phyloP scores from a whole-genome alignment of 2,797 vertebrate species.

The Liparis tanakae region DNA sequence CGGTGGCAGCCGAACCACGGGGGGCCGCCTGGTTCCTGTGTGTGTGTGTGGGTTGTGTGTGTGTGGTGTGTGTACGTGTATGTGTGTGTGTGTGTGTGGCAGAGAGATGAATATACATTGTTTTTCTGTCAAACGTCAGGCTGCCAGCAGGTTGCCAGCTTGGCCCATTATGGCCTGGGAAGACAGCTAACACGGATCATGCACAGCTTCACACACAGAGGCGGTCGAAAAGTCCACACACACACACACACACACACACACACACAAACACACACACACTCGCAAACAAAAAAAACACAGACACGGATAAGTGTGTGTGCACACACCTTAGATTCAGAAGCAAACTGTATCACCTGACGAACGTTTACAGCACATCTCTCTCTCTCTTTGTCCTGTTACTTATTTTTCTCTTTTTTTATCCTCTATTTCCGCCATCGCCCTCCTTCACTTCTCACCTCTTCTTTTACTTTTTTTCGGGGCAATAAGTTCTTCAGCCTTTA shows the following conservation, averaged over 20 bases:
- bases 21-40: constrained; percentile 36
- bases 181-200: constrained; percentile 60
- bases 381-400: background rate
- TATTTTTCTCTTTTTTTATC: background rate
- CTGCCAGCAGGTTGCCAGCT: constrained; percentile 68
- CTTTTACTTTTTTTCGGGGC: background rate
- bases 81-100: constrained; percentile 14
- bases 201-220: constrained; percentile 18
- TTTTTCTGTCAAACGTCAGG: constrained; percentile 68
- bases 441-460: background rate
- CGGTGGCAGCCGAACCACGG: constrained; percentile 59
- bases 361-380: background rate
- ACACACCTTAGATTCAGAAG: background rate
- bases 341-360: background rate
- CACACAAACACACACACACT: too few relatives aligned
- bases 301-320: background rate
- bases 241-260: constrained; percentile 19
- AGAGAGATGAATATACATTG: constrained; percentile 73
- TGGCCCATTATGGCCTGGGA: constrained; percentile 57
- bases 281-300: constrained; percentile 1
- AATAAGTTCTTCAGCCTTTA: background rate
- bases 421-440: background rate
- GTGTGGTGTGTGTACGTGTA: too few relatives aligned
- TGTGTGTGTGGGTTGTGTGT: constrained; percentile 15
- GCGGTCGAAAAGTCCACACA: background rate